These are phyloP conservation scores for Noctua comes DNA, from an alignment of 2,888 invertebrate species.

Conservation along the genomic window DNA sequence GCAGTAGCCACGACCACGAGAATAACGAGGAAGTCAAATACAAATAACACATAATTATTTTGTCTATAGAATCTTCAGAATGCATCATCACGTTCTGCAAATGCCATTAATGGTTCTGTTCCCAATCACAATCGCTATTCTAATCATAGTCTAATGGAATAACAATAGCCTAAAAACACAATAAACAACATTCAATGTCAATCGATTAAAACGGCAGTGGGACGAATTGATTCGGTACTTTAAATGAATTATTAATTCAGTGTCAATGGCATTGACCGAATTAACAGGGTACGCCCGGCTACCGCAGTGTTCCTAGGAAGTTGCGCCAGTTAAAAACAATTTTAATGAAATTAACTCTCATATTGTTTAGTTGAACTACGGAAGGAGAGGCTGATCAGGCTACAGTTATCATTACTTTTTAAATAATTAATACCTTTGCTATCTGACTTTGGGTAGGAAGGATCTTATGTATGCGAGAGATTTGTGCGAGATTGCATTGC, in stretches of 20 bases:
- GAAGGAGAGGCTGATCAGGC: not conserved
- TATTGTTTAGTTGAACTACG: not conserved
- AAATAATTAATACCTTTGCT: not conserved
- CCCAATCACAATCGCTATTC: slow-evolving; percentile 9
- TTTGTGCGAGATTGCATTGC: not conserved
- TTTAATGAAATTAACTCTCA: not conserved
- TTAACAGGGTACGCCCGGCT: not conserved
- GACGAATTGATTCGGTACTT: not conserved
- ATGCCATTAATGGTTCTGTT: slow-evolving; percentile 17
- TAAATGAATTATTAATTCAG: not conserved
- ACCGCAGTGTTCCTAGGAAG: not conserved
- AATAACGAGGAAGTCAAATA: not conserved
- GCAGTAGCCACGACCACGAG: not conserved
- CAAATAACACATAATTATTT: not conserved
- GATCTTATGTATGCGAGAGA: not conserved
- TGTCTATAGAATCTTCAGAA: not conserved
- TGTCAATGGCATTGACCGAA: not conserved
- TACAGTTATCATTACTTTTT: not conserved
- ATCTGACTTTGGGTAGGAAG: not conserved
- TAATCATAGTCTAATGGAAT: not conserved
- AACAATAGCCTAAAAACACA: slow-evolving; percentile 14
- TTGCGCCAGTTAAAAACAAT: not conserved
- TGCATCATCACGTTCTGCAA: not conserved
- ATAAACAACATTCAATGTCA: slow-evolving; percentile 2
- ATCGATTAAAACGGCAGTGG: not conserved